phyloP scores from a whole-genome alignment of 30 jellyfish, hydroid and myxozoan species.

The Sanderia malayensis region DNA sequence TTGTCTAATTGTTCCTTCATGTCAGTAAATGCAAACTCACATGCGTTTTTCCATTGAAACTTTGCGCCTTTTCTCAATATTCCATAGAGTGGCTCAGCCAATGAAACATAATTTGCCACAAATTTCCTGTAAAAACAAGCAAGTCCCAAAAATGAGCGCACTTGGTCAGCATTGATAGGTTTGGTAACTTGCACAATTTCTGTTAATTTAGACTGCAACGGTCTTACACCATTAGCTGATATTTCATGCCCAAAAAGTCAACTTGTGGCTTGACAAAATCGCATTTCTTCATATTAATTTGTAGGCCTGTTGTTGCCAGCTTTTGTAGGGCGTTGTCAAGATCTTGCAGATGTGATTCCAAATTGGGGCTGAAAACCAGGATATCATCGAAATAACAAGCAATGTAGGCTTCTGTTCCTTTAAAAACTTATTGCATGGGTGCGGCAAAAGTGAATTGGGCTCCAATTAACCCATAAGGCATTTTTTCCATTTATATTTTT shows the following conservation, averaged over 20 bases:
- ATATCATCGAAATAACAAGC: constrained; percentile 6
- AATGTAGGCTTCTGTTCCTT: not conserved
- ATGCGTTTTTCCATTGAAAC: not conserved
- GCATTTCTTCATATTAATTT: constrained; percentile 13
- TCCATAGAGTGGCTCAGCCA: not conserved
- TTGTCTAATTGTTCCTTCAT: not conserved
- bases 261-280: not conserved
- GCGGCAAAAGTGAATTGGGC: constrained; percentile 10
- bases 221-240: not conserved
- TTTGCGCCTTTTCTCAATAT: not conserved
- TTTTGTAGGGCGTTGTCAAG: not conserved
- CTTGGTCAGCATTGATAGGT: not conserved
- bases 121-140: not conserved
- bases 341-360: not conserved
- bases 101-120: not conserved
- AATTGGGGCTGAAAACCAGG: not conserved
- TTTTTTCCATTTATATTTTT: constrained; percentile 9
- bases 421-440: constrained; percentile 7
- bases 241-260: constrained; percentile 11
- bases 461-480: constrained; percentile 7
- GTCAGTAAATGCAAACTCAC: not conserved
- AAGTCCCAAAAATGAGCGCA: constrained; percentile 6
- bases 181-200: not conserved
- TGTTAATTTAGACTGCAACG: not conserved
- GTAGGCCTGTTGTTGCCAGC: not conserved